Evolutionary conservation across 2,113 vertebrate species (phyloP).

Genomic region (Oryzias woworae): DNA sequence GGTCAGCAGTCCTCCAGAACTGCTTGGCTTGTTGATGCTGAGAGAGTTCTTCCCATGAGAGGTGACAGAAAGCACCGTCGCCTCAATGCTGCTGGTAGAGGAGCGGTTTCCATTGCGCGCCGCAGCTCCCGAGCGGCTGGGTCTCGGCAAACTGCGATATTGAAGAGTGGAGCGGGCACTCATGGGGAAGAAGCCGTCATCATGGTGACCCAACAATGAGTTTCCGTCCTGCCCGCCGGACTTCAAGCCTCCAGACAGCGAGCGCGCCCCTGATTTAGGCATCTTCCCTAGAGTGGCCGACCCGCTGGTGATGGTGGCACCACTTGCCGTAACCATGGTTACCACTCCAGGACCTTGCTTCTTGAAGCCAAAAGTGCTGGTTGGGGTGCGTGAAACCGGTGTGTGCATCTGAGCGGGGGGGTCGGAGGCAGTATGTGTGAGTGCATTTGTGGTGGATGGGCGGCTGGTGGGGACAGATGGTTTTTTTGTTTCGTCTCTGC

Average conservation of each 20-base stretch:
- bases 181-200: conserved; percentile 88
- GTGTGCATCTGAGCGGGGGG: conserved; percentile 50
- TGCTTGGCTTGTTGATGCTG: conserved; percentile 78
- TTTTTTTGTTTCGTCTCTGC: conserved; percentile 91
- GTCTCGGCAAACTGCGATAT: conserved; percentile 94
- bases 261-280: conserved; percentile 86
- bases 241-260: conserved; percentile 77
- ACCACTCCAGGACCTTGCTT: conserved; percentile 86
- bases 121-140: conserved; percentile 85
- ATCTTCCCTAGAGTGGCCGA: conserved; percentile 97
- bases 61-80: conserved; percentile 68
- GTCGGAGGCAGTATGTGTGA: conserved; percentile 52
- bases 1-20: conserved; percentile 76
- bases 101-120: conserved; percentile 90
- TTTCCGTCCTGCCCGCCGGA: conserved; percentile 73
- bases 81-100: conserved; percentile 98
- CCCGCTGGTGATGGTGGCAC: conserved; percentile 92
- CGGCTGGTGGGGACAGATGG: conserved; percentile 57
- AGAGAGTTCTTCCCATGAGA: conserved; percentile 77
- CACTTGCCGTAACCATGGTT: conserved; percentile 91
- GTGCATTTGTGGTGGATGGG: conserved; percentile 46
- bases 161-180: conserved; percentile 91
- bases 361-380: conserved; percentile 96
- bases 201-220: conserved; percentile 81
- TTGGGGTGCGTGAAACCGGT: conserved; percentile 76